Evolutionary conservation across 2,797 vertebrate genomes (phyloP).

Genomic region (Hoplostethus mediterraneus): DNA sequence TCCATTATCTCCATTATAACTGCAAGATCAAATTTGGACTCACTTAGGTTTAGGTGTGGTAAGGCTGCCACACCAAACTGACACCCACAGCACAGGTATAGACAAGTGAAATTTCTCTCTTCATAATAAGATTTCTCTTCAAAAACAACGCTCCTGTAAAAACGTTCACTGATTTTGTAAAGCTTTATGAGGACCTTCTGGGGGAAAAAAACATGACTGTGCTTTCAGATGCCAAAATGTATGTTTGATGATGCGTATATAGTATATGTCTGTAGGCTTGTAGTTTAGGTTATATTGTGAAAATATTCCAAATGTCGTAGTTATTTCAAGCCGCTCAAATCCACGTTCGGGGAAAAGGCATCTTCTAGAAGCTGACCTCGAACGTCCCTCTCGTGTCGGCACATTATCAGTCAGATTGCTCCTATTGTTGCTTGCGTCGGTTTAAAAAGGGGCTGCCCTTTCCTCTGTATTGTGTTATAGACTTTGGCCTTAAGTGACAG

Average conservation of each 20-base stretch:
- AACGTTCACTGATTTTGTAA: no score
- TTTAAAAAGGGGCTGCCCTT: slow-evolving; percentile 64
- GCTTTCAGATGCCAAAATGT: no score
- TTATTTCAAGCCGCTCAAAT: slow-evolving; percentile 18
- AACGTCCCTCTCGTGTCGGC: slow-evolving; percentile 57
- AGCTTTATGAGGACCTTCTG: no score
- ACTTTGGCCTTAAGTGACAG: slow-evolving; percentile 76
- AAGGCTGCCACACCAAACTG: no score
- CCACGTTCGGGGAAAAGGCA: slow-evolving; percentile 41
- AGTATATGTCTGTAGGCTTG: background rate
- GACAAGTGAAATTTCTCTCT: no score
- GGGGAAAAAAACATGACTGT: no score
- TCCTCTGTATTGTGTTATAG: slow-evolving; percentile 73
- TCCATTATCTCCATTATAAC: no score
- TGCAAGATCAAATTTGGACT: no score
- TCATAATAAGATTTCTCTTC: no score
- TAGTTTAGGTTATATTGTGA: background rate
- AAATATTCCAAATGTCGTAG: background rate
- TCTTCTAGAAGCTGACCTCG: slow-evolving; percentile 47
- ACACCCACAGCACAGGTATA: no score
- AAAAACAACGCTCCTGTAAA: no score
- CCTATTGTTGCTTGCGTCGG: slow-evolving; percentile 63
- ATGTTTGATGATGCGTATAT: background rate
- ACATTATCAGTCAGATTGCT: slow-evolving; percentile 72
- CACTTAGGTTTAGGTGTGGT: no score